Percentiles rank a stretch among this genome's conserved stretches.
These are phyloP conservation scores for Vanessa tameamea DNA, from an alignment of 1,140 invertebrate species.

Conservation along the genomic window DNA sequence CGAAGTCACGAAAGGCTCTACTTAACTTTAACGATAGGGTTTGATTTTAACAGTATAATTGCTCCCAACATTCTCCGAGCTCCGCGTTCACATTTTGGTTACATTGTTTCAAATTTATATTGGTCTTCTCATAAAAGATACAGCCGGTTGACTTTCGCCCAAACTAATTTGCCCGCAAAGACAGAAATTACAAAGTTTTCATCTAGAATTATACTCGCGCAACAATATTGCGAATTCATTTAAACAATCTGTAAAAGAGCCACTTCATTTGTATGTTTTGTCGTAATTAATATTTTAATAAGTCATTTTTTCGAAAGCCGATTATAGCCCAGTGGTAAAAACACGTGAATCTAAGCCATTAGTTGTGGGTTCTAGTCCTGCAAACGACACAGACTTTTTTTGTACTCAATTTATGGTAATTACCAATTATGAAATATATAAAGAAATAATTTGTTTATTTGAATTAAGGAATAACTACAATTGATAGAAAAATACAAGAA, in stretches of 20 bases:
- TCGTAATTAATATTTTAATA: not conserved
- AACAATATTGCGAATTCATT: constrained; percentile 39
- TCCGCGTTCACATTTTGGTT: constrained; percentile 59
- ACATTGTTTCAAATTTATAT: constrained; percentile 71
- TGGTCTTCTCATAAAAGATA: constrained; percentile 64
- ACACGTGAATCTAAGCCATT: too few species aligned
- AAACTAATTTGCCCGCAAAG: constrained; percentile 59
- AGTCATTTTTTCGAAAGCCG: not conserved
- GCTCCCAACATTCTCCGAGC: constrained; percentile 54
- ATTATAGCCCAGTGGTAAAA: too few species aligned
- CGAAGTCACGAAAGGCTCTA: constrained; percentile 41
- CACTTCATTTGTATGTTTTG: not conserved
- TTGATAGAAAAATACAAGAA: not conserved
- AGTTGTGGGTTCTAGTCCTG: too few species aligned
- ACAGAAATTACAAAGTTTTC: constrained; percentile 56
- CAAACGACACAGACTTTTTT: too few species aligned
- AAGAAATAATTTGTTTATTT: too few species aligned
- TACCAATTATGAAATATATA: too few species aligned
- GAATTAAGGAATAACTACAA: not conserved
- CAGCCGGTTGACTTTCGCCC: constrained; percentile 55
- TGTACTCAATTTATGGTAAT: too few species aligned
- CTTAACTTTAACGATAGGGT: constrained; percentile 60
- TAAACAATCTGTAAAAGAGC: not conserved
- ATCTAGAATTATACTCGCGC: constrained; percentile 37
- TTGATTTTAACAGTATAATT: constrained; percentile 67